phyloP scores from a whole-genome alignment of 2,888 invertebrate genomes.

The Pyrrhosoma nymphula region DNA sequence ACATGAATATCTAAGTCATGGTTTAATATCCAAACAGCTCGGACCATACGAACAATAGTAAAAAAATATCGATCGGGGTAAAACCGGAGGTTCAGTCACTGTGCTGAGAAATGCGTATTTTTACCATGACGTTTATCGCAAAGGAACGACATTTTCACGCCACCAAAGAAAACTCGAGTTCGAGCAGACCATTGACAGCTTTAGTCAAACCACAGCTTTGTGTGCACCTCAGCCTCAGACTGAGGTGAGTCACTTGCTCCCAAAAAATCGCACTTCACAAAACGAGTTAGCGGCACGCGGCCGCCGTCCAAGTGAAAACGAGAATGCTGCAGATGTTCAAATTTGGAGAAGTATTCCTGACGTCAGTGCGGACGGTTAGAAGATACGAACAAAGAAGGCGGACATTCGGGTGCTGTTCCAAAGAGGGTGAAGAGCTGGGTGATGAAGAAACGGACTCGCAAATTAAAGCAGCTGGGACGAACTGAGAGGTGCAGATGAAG shows the following conservation, averaged over 20 bases:
- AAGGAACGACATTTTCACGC: not conserved
- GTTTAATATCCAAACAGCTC: too few species aligned
- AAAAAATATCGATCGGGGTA: too few species aligned
- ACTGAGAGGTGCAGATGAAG: not conserved
- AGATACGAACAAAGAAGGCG: slow-evolving; percentile 11
- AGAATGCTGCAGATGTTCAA: not conserved
- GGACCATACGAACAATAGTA: too few species aligned
- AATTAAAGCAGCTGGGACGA: not conserved
- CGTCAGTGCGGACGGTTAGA: not conserved
- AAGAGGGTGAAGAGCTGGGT: not conserved
- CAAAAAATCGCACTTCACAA: not conserved
- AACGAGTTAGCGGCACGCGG: not conserved
- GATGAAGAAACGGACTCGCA: not conserved
- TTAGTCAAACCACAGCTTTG: not conserved
- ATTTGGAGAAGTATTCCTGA: slow-evolving; percentile 22
- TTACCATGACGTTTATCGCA: too few species aligned
- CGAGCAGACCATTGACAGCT: not conserved
- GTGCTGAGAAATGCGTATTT: too few species aligned
- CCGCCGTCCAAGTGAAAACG: slow-evolving; percentile 10
- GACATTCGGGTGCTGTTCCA: not conserved
- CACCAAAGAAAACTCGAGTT: not conserved
- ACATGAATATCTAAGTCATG: too few species aligned
- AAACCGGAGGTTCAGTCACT: too few species aligned
- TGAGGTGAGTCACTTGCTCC: not conserved
- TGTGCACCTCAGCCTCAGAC: not conserved